Base-by-base conservation (phyloP, 2,888 invertebrate species). In the Pammene aurita region DNA sequence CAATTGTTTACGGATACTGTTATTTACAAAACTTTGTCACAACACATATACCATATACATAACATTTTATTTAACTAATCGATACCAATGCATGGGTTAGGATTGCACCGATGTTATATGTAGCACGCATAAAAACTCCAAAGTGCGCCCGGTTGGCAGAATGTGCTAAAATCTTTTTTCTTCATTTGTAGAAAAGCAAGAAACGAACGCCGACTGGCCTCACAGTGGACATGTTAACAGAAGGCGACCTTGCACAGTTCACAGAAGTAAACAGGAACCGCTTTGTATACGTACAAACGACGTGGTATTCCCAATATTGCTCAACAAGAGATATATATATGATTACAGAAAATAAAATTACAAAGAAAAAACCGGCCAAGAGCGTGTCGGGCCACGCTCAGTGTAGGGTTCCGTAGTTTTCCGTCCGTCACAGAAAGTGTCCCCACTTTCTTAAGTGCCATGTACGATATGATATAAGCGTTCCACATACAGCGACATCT, bases 121-220 rank as follows among this genome's bases (percentile, higher is more conserved):
- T 54, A 58, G 54, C 48, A 52, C 44, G 58, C 54, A 57, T 65
- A 69, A 65, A 68, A 69, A 69, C 58, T 69, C 54, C 69, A 64
- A 65, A 55, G 48, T 44, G 64, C 41, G 46, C 42, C 64, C 64
- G 64, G 64, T 65, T 60, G 65, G 60, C 58, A 64, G 63, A 83
- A 82, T 82, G 80, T 80, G 82, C 82, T 80, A 78, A 85, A 86
- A 84, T 83, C 79, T 84, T 87, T 85, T 87, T 84, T 85, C 81
- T 77, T 81, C 84, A 82, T 84, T 85, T 82, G 79, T 83, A 76
- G 77, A 77, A 81, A 76, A 78, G 82, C 83, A 82, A 84, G 84
- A 84, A 85, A 81, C 77, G 83, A 81, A 83, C 78, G 77, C 76
- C 75, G 78, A 69, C 70, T 62, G 66, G 38, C 35, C 66, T 6